Evolutionary conservation across 2,888 invertebrate species (phyloP).

Genomic region (Drosophila meridionalis): DNA sequence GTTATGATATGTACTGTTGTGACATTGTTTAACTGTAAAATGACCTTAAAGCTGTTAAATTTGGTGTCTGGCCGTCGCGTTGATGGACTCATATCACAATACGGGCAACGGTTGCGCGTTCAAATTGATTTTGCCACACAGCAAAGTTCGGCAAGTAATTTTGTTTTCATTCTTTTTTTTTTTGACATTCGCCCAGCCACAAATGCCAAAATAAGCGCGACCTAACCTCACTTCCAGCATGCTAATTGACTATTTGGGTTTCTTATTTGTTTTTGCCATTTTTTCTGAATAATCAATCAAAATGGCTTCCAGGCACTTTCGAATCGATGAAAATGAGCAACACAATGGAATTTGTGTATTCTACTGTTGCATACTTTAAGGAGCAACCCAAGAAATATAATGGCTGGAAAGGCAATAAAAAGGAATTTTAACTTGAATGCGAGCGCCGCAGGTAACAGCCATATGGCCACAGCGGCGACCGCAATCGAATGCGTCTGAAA

Average conservation of each 20-base stretch:
- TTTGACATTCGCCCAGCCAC: constrained; percentile 29
- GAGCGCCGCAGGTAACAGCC: constrained; percentile 31
- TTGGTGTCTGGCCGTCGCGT: constrained; percentile 44
- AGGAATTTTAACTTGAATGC: constrained; percentile 23
- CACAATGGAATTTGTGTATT: neutral
- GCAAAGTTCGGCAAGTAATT: neutral
- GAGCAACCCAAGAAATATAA: constrained; percentile 14
- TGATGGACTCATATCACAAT: constrained; percentile 28
- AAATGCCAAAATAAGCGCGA: constrained; percentile 20
- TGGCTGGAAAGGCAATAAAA: neutral
- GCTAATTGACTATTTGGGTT: constrained; percentile 10
- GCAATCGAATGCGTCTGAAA: constrained; percentile 55
- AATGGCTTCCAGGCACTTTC: neutral
- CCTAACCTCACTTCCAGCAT: constrained; percentile 45
- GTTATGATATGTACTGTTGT: constrained; percentile 55
- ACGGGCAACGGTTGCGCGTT: constrained; percentile 12
- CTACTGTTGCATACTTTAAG: constrained; percentile 43
- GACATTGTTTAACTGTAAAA: constrained; percentile 75
- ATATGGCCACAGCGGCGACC: constrained; percentile 32
- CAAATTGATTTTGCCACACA: constrained; percentile 45
- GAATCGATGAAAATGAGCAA: neutral
- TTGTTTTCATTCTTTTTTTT: constrained; percentile 8
- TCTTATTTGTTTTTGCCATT: constrained; percentile 3
- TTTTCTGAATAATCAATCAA: constrained; percentile 15
- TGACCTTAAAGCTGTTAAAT: constrained; percentile 79